phyloP scores from a whole-genome alignment of 2,797 vertebrate species.

The Sternotherus odoratus region DNA sequence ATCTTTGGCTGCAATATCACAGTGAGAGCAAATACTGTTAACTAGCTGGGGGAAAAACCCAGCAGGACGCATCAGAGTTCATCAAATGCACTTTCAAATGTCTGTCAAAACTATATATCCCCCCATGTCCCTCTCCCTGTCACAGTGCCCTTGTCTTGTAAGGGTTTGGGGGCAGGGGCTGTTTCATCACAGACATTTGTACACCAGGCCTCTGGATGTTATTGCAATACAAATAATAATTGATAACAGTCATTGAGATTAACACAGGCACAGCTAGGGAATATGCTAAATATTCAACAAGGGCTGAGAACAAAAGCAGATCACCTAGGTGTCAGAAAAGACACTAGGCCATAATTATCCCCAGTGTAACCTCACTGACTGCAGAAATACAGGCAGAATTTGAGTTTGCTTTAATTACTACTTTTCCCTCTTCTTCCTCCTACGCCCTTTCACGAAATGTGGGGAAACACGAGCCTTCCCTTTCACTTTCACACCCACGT shows the following conservation, averaged over 20 bases:
- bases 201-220: not conserved
- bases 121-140: accelerated
- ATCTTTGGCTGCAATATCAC: not conserved
- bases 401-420: not conserved
- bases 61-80: not conserved
- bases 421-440: not conserved
- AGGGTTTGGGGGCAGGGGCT: not conserved
- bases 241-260: not conserved
- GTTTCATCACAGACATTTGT: not conserved
- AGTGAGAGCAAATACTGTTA: not conserved
- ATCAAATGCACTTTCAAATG: not conserved
- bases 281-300: not conserved
- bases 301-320: not conserved
- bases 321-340: not conserved
- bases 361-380: not conserved
- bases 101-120: not conserved
- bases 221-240: not conserved
- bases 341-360: not conserved
- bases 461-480: not conserved
- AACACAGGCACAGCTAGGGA: not conserved
- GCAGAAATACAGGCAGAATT: not conserved
- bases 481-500: not conserved
- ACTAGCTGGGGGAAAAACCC: not conserved
- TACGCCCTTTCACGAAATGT: not conserved
- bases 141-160: accelerated